Evolutionary conservation across 2,797 vertebrate genomes (phyloP).

Genomic region (Pogoniulus pusillus): DNA sequence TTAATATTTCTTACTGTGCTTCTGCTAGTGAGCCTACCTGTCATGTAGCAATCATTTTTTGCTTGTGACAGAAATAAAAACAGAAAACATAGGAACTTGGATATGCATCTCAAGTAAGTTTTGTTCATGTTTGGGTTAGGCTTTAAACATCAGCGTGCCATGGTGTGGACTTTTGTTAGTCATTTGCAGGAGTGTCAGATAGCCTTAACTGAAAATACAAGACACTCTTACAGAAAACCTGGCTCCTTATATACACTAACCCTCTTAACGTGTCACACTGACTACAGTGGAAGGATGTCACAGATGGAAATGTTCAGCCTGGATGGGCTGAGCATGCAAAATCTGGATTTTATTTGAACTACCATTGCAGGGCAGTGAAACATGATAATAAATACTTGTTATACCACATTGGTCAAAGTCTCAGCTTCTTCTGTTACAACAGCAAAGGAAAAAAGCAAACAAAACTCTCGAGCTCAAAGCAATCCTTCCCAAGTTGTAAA

Average conservation of each 20-base stretch:
- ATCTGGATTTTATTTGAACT: slow-evolving; percentile 33
- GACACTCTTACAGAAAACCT: background rate
- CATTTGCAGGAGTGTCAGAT: background rate
- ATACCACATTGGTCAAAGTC: slow-evolving; percentile 7
- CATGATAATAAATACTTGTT: slow-evolving; percentile 18
- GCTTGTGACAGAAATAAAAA: slow-evolving; percentile 12
- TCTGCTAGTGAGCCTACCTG: slow-evolving; percentile 30
- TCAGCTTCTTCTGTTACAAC: background rate
- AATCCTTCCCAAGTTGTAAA: background rate
- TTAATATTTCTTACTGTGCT: slow-evolving; percentile 40
- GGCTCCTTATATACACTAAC: background rate
- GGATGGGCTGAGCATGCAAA: background rate
- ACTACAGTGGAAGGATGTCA: background rate
- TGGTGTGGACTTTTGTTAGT: background rate
- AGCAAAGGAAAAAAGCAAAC: background rate
- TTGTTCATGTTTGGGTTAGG: background rate
- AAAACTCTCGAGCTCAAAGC: background rate
- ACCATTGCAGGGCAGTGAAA: background rate
- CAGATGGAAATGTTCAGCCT: slow-evolving; percentile 22
- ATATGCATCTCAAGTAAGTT: background rate
- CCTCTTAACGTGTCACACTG: background rate
- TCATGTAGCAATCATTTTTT: slow-evolving; percentile 25
- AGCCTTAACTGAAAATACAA: background rate
- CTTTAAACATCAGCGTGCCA: background rate
- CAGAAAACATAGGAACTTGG: background rate